A percentile compares a stretch with the other conserved stretches of the same genome.
phyloP scores from a whole-genome alignment of 2,797 vertebrate genomes.

The Poeciliopsis infans region DNA sequence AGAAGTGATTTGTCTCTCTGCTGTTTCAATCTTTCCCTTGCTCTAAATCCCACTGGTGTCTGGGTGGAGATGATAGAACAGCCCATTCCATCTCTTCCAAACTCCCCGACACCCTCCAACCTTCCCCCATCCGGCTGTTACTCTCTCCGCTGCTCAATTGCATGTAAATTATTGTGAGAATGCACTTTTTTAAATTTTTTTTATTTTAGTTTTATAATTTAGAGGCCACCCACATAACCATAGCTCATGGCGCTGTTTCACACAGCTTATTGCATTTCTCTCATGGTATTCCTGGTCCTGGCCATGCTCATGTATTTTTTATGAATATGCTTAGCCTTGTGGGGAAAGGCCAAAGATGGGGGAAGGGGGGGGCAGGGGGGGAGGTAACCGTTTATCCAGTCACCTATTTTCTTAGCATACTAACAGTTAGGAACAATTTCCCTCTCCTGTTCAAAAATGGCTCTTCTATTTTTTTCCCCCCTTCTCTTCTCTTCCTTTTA shows the following conservation, averaged over 20 bases:
- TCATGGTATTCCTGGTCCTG: slow-evolving; percentile 20
- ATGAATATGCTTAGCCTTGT: slow-evolving; percentile 20
- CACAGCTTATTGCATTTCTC: slow-evolving; percentile 29
- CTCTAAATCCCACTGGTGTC: slow-evolving; percentile 64
- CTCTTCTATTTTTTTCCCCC: background rate
- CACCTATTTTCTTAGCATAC: slow-evolving; percentile 12
- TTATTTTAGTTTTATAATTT: slow-evolving; percentile 8
- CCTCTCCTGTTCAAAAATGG: slow-evolving; percentile 22
- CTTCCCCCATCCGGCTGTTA: slow-evolving; percentile 19
- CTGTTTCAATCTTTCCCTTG: slow-evolving; percentile 52
- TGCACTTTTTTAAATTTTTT: slow-evolving; percentile 11
- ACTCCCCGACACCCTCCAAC: slow-evolving; percentile 21
- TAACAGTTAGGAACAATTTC: slow-evolving; percentile 19
- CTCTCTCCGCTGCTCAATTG: slow-evolving; percentile 17
- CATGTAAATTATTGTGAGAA: slow-evolving; percentile 27
- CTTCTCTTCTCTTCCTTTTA: slow-evolving; percentile 22
- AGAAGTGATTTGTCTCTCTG: slow-evolving; percentile 64
- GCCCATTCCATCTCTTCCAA: slow-evolving; percentile 35
- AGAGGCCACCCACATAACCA: slow-evolving; percentile 1
- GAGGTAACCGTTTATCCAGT: slow-evolving; percentile 15
- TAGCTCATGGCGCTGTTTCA: slow-evolving; percentile 20
- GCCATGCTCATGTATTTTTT: slow-evolving; percentile 34
- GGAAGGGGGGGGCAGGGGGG: no score
- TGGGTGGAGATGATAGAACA: slow-evolving; percentile 68
- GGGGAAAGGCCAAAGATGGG: slow-evolving; percentile 6